A percentile compares a stretch with the other conserved stretches of the same genome.
These are phyloP conservation scores for Pseudomyrmex pallidus DNA, from an alignment of 1,140 invertebrate species.

Conservation along the genomic window DNA sequence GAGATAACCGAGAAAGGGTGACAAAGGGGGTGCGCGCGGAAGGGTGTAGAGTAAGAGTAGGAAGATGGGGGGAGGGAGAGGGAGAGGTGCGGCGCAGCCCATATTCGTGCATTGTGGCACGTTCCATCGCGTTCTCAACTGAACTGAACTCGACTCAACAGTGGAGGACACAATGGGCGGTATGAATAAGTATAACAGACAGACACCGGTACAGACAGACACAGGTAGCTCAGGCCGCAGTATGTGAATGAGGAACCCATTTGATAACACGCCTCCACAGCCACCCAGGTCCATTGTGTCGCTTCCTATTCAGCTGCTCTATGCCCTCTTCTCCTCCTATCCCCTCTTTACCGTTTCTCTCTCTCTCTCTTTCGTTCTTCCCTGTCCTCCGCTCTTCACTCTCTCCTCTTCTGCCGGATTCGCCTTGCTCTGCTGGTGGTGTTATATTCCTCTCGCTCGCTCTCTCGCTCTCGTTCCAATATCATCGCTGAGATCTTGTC, in stretches of 20 bases:
- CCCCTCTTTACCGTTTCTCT: slow-evolving; percentile 62
- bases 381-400: slow-evolving; percentile 37
- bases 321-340: slow-evolving; percentile 79
- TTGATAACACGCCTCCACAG: slow-evolving; percentile 85
- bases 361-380: slow-evolving; percentile 62
- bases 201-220: slow-evolving; percentile 85
- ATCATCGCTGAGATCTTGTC: slow-evolving; percentile 79
- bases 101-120: slow-evolving; percentile 85
- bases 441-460: slow-evolving; percentile 41
- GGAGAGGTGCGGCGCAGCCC: slow-evolving; percentile 75
- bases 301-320: slow-evolving; percentile 85
- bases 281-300: slow-evolving; percentile 85
- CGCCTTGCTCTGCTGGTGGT: slow-evolving; percentile 37
- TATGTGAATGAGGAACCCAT: slow-evolving; percentile 86
- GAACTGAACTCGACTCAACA: slow-evolving; percentile 85
- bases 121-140: slow-evolving; percentile 86
- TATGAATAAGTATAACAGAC: slow-evolving; percentile 86
- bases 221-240: slow-evolving; percentile 83
- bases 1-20: slow-evolving; percentile 45
- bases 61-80: slow-evolving; percentile 39
- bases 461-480: slow-evolving; percentile 66
- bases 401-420: slow-evolving; percentile 38
- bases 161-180: slow-evolving; percentile 81
- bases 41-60: slow-evolving; percentile 51
- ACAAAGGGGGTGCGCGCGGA: slow-evolving; percentile 40